Base-by-base conservation (phyloP, 2,113 vertebrate genomes). In the Myotis lucifugus region DNA sequence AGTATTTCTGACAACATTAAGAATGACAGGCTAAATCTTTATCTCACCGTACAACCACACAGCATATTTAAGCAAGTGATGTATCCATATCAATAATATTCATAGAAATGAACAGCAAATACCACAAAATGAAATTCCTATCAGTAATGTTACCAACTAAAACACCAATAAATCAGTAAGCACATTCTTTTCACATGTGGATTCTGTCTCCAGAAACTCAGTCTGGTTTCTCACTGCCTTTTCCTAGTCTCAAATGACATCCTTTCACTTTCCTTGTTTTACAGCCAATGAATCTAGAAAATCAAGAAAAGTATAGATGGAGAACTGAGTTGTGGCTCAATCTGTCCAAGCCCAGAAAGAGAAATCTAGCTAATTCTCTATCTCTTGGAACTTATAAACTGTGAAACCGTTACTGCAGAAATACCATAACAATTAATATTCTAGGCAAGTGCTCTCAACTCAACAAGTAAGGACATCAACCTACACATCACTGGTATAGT, bases 11-110 rank as follows among this genome's bases (percentile, higher is more conserved):
- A 89, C 25, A 14, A 87, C 48, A 94, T 25, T 56, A 25, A 76
- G 52, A 92, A 72, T 56, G 93, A 91, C 93, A 95, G 52, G 66
- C 37, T 91, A 48, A 93, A 74, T 48, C 95, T 85, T 48, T 8
- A 70, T 32, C 52, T 48, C 66, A 34, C 76, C 72, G 78, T 61
- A 46, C 19, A 40, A 37, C 34, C 52, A 50, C n/a, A 56, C 86
- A 40, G 89, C 70, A 34, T 64, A 46, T 46, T 18, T 21, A 48
- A 40, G 40, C 84, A 70, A 54, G 46, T 0, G 2, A 42, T 1
- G 0, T 3, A 8, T 29, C 14, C 10, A 0, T 21, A 37, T 61
- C 27, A 29, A 46, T 37, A 34, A 70, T 3, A 70, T 6, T 18
- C 14, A 14, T 1, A 61, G 15, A 69, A 81, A 48, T 21, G 3